Conservation (phyloP, 2,888 invertebrate genomes). For the Hypomecis punctinalis region DNA sequence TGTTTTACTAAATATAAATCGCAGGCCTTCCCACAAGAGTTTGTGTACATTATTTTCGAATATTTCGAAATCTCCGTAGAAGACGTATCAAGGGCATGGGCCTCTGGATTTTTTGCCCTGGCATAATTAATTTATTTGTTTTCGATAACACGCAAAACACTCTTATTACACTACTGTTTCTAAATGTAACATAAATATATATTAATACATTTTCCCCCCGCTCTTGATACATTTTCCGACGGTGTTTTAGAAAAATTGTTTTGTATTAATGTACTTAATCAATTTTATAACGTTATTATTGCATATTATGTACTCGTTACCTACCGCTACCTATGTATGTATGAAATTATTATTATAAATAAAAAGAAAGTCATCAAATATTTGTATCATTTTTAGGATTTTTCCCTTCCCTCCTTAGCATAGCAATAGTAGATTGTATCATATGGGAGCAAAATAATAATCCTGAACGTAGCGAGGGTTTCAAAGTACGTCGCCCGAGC, state of each 20-base stretch:
- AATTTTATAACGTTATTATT: slow-evolving; percentile 9
- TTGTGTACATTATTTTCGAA: neutral
- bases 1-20: neutral
- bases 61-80: too few species aligned
- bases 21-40: neutral
- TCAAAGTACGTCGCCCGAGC: too few species aligned
- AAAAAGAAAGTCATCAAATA: slow-evolving; percentile 15
- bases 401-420: neutral
- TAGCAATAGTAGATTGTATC: too few species aligned
- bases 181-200: slow-evolving; percentile 1
- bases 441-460: too few species aligned
- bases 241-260: slow-evolving; percentile 3
- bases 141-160: too few species aligned
- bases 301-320: slow-evolving; percentile 12
- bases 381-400: neutral
- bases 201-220: too few species aligned
- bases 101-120: too few species aligned
- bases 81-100: neutral
- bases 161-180: neutral
- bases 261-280: slow-evolving; percentile 9
- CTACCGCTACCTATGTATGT: slow-evolving; percentile 15
- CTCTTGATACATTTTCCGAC: neutral
- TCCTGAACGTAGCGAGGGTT: too few species aligned
- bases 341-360: slow-evolving; percentile 22
- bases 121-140: too few species aligned